Conservation (phyloP, 1,140 invertebrate genomes). For the Parasteatoda tepidariorum region DNA sequence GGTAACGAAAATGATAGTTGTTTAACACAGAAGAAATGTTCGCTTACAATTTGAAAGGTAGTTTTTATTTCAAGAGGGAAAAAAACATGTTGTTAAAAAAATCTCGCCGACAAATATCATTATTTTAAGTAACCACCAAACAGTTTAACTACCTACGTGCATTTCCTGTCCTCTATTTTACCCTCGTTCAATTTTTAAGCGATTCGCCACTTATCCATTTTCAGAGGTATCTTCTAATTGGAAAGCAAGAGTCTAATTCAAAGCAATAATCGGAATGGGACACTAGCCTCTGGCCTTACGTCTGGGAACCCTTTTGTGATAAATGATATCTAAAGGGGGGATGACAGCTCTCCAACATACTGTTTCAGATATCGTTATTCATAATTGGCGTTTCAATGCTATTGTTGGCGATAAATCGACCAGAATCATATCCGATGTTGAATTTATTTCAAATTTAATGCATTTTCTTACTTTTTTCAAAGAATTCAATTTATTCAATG, state of each 20-base stretch:
- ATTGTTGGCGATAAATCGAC: neutral
- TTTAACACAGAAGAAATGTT: no score
- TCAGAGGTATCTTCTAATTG: conserved; percentile 6
- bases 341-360: conserved; percentile 11
- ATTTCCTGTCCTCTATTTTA: neutral
- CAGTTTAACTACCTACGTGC: no score
- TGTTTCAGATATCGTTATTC: neutral
- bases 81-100: no score
- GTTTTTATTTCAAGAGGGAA: no score
- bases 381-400: conserved; percentile 19
- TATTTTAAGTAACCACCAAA: no score
- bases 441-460: no score
- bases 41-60: no score
- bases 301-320: conserved; percentile 45
- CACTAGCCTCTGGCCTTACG: conserved; percentile 30
- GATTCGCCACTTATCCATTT: neutral
- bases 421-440: neutral
- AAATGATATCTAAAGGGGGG: conserved; percentile 49
- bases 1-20: no score
- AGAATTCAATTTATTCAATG: no score
- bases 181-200: conserved; percentile 5
- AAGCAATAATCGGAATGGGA: conserved; percentile 54
- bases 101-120: no score
- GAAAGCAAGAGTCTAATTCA: conserved; percentile 42
- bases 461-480: no score